A percentile compares a stretch with the other conserved stretches of the same genome.
phyloP scores from a whole-genome alignment of 2,888 invertebrate species.

The Pollenia griseotomentosa region DNA sequence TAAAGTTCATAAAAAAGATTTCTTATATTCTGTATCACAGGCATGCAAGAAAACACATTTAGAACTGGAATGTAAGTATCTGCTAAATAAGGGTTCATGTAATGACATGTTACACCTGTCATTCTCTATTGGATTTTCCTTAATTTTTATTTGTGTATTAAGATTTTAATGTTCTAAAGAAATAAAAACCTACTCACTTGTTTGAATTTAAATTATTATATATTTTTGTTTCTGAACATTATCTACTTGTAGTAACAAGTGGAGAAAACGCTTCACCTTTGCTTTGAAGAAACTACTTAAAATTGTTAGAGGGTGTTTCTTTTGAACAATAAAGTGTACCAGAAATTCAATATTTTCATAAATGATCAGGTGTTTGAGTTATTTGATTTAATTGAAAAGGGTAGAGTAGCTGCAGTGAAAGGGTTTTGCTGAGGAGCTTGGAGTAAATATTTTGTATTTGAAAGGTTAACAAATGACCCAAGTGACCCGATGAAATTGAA shows the following conservation, averaged over 20 bases:
- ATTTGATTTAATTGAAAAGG: slow-evolving; percentile 31
- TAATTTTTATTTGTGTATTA: slow-evolving; percentile 41
- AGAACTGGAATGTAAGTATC: slow-evolving; percentile 44
- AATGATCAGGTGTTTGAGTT: slow-evolving; percentile 66
- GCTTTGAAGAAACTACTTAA: background rate
- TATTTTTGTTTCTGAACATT: background rate
- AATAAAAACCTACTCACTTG: slow-evolving; percentile 55
- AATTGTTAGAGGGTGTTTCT: slow-evolving; percentile 46
- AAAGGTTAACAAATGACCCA: slow-evolving; percentile 32
- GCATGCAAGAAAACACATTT: background rate
- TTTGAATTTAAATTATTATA: slow-evolving; percentile 28
- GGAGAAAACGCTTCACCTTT: slow-evolving; percentile 42
- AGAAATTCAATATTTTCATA: slow-evolving; percentile 66
- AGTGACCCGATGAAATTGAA: slow-evolving; percentile 1
- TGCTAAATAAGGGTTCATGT: slow-evolving; percentile 71
- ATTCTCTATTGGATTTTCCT: slow-evolving; percentile 65
- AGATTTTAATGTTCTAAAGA: slow-evolving; percentile 34
- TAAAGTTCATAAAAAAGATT: slow-evolving; percentile 37
- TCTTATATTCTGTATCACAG: slow-evolving; percentile 17
- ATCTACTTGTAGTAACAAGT: slow-evolving; percentile 42
- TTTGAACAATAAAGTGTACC: background rate
- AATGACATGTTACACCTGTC: slow-evolving; percentile 77
- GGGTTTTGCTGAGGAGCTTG: slow-evolving; percentile 19
- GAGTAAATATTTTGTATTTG: slow-evolving; percentile 13
- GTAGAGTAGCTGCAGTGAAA: slow-evolving; percentile 33